Conservation (phyloP, 2,113 vertebrate species). For the Poecile atricapillus region DNA sequence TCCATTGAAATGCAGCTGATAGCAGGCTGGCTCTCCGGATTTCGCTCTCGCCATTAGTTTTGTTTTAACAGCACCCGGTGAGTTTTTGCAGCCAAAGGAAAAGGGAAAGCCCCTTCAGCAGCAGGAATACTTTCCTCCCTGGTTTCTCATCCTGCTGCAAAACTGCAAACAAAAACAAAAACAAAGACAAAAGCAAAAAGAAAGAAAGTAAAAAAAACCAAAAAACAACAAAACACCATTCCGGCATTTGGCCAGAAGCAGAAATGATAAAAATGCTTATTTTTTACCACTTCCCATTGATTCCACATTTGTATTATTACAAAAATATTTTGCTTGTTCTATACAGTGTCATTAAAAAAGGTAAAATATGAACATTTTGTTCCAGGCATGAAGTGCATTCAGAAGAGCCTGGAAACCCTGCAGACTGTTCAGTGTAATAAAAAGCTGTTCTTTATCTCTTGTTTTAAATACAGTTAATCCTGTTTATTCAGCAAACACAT, state of each 20-base stretch:
- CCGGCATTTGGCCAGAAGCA: neutral
- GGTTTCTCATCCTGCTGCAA: constrained; percentile 11
- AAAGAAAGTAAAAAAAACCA: neutral
- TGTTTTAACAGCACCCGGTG: neutral
- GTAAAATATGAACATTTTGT: constrained; percentile 9
- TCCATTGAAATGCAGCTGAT: constrained; percentile 58
- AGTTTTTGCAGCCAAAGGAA: constrained; percentile 8
- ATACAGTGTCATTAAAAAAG: neutral
- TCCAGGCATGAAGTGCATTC: neutral
- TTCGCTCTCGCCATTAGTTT: constrained; percentile 14
- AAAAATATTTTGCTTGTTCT: constrained; percentile 23
- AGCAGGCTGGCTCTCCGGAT: constrained; percentile 45
- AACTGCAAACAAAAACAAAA: neutral
- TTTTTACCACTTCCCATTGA: neutral
- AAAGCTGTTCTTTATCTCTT: constrained; percentile 60
- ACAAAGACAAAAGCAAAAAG: neutral
- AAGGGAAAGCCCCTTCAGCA: neutral
- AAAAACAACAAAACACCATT: neutral
- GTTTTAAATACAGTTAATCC: constrained; percentile 71
- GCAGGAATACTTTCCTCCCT: neutral
- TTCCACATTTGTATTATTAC: neutral
- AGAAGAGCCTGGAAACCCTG: constrained; percentile 17
- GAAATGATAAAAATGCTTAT: neutral
- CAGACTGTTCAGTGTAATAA: constrained; percentile 37
- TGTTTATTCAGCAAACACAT: constrained; percentile 67